Conservation (phyloP, 2,113 vertebrate species). For the Meriones unguiculatus region DNA sequence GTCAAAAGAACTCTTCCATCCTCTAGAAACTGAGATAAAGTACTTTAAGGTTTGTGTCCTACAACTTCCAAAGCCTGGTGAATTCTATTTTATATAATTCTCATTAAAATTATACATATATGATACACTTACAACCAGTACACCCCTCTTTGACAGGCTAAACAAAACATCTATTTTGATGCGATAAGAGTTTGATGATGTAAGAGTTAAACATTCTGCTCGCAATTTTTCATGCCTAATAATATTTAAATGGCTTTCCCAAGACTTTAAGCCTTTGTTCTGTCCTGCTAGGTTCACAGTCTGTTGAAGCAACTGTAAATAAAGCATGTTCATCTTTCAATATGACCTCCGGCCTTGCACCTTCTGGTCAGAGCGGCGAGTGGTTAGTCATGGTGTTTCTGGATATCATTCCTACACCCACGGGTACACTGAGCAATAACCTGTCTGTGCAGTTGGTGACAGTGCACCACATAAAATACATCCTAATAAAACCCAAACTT, state of each 20-base stretch:
- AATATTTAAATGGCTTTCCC: constrained; percentile 11
- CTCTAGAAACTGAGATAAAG: neutral
- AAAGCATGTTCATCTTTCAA: constrained; percentile 2
- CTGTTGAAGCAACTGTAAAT: neutral
- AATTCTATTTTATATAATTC: constrained; percentile 43
- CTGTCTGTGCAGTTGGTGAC: neutral
- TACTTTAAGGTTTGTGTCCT: neutral
- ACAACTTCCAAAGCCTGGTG: constrained; percentile 15
- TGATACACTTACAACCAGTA: neutral
- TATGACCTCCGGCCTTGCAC: neutral
- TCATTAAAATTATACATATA: neutral
- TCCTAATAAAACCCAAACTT: neutral
- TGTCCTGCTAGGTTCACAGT: neutral
- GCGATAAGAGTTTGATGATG: no score
- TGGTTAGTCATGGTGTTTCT: constrained; percentile 18
- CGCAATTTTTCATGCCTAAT: constrained; percentile 28
- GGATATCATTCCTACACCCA: neutral
- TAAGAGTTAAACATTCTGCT: constrained; percentile 38
- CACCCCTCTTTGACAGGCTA: neutral
- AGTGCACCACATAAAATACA: neutral
- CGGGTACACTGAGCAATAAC: neutral
- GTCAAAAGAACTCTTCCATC: no score
- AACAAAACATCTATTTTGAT: constrained; percentile 16
- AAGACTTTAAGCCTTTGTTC: neutral
- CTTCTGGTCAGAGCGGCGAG: constrained; percentile 26